These are phyloP conservation scores for Hemicentrotus pulcherrimus DNA, from an alignment of 35 echinoderm and acorn worm species.

Conservation along the genomic window DNA sequence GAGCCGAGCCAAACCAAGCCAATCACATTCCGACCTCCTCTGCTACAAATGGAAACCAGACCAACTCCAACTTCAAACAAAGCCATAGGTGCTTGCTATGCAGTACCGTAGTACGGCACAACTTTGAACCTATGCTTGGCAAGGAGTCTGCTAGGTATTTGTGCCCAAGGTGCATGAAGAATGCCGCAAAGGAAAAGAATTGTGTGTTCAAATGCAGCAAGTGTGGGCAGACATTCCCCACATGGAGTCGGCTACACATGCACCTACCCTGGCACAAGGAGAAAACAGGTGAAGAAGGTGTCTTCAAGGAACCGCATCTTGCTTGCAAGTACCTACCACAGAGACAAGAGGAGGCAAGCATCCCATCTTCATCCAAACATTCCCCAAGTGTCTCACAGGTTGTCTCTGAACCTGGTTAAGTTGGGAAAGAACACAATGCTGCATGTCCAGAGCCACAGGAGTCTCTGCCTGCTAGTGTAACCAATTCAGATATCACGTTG, in stretches of 20 bases:
- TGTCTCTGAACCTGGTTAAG: neutral
- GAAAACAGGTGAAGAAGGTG: neutral
- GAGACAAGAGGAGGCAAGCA: neutral
- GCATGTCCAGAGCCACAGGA: too few relatives aligned
- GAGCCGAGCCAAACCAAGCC: neutral
- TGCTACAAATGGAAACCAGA: neutral
- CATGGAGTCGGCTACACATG: neutral
- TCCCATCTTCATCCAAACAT: neutral
- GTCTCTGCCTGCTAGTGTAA: neutral
- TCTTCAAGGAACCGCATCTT: neutral
- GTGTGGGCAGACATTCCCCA: neutral
- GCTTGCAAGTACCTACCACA: neutral
- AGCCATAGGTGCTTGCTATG: neutral
- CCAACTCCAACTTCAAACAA: neutral
- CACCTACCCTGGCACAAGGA: constrained; percentile 32
- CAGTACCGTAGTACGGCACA: neutral
- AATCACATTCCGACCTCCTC: neutral
- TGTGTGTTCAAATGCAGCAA: constrained; percentile 21
- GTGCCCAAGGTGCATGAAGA: constrained; percentile 13
- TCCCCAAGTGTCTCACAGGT: neutral
- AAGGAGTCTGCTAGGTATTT: neutral
- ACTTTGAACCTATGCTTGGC: neutral
- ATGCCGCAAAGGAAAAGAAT: neutral
- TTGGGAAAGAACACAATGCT: neutral
- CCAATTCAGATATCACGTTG: neutral